Percentiles rank a stretch among this genome's conserved stretches.
Conservation (phyloP, 2,888 invertebrate genomes). For the Dioctria linearis region DNA sequence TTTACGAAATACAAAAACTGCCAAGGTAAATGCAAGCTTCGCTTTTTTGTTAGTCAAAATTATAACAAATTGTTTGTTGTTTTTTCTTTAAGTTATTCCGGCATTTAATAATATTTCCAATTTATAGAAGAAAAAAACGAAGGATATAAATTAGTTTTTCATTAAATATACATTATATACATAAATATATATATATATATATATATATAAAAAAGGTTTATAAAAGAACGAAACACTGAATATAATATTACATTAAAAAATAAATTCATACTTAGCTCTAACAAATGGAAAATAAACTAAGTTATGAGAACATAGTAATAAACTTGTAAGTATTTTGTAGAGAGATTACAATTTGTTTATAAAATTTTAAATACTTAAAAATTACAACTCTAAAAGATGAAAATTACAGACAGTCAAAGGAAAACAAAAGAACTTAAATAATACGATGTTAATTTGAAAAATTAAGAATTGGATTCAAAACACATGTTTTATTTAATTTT, state of each 20-base stretch:
- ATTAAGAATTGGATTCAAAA: conserved; percentile 33
- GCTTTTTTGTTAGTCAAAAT: conserved; percentile 46
- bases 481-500: conserved; percentile 10
- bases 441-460: conserved; percentile 26
- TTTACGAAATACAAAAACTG: conserved; percentile 33
- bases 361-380: neutral
- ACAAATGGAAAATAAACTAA: neutral
- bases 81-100: conserved; percentile 9
- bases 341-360: neutral
- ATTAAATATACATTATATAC: neutral
- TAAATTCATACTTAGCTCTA: conserved; percentile 29
- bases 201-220: neutral
- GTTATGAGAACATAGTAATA: neutral
- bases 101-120: conserved; percentile 29
- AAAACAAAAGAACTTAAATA: conserved; percentile 23
- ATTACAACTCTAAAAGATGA: neutral
- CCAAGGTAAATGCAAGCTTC: conserved; percentile 44
- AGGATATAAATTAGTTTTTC: neutral
- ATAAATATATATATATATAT: neutral
- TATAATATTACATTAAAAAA: conserved; percentile 9
- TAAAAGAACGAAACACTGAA: neutral
- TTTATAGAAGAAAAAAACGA: neutral
- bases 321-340: conserved; percentile 40
- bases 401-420: neutral
- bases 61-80: neutral